Base-by-base conservation (phyloP, 2,888 invertebrate species). In the Agrochola macilenta region DNA sequence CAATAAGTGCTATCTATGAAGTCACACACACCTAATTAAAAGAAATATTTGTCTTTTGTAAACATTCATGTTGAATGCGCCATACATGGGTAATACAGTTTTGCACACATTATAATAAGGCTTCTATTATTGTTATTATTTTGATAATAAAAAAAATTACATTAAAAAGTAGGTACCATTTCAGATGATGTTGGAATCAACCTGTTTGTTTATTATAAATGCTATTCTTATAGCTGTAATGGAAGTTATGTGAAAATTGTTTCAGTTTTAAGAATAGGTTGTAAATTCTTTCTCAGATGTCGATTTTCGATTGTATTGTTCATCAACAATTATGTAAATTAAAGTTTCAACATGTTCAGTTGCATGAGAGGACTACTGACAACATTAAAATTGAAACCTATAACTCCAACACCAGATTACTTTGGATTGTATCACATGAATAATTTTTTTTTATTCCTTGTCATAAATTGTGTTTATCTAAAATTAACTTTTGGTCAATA, bases 11-110 rank as follows among this genome's bases (percentile, higher is more conserved):
- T 83, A 77, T 77, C 74, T 46, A 39, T 7, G 3, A 8, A 77
- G 49, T 54, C 43, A 84, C 58, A 49, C 0, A 1, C 23, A 46
- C 35, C 8, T 52, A 83, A 77, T 81, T 69, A 60, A 69, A 58
- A 66, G 52, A 1, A 39, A 60, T 75, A 52, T 58, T 76, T 81
- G 26, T 26, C 17, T 82, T 58, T 69, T n/a, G 1, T 69, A 65
- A 65, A 76, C 46, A 82, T 64, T 43, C 8, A 46, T 1, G 1
- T 43, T 57, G 26, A 26, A 64, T 57, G 26, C 35, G 43, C 23
- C 35, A 39, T 20, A 39, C 4, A 39, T 2, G 1, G 14, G 14
- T 12, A 35, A 74, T 78, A 58, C 58, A 49, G 5, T 35, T 73
- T 78, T 81, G 57, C 64, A 58, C 81, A 49, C 30, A 35, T 49